Conservation (phyloP, 2,888 invertebrate genomes). For the Minunthozetes semirufus region DNA sequence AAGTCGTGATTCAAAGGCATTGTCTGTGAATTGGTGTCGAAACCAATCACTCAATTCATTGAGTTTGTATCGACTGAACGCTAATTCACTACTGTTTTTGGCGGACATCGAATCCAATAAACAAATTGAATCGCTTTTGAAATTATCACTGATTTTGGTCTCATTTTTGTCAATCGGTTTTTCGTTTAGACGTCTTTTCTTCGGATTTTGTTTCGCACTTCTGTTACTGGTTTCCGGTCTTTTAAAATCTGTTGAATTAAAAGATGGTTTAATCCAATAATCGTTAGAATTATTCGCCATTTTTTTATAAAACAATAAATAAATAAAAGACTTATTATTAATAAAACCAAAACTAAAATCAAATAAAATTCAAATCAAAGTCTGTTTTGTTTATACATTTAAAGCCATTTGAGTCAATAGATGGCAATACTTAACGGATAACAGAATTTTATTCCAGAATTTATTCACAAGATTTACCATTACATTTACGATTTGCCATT, state of each 20-base stretch:
- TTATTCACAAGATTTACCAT: no score
- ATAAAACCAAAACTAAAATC: no score
- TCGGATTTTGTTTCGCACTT: not conserved
- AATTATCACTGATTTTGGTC: not conserved
- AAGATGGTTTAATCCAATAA: not conserved
- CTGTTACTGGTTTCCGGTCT: not conserved
- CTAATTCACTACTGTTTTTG: slow-evolving; percentile 7
- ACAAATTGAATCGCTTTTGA: not conserved
- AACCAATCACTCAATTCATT: slow-evolving; percentile 24
- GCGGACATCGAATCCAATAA: slow-evolving; percentile 2
- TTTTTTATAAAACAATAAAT: no score
- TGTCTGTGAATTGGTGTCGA: not conserved
- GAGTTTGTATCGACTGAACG: slow-evolving; percentile 13
- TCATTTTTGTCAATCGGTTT: not conserved
- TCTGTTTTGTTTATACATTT: no score
- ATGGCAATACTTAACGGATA: no score
- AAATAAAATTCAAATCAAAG: no score
- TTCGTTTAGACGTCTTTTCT: not conserved
- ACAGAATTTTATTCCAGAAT: no score
- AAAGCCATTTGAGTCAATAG: no score
- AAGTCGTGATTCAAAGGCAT: not conserved
- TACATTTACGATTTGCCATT: no score
- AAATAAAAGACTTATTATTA: no score
- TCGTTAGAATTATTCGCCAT: not conserved
- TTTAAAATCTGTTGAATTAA: not conserved